Base-by-base conservation (phyloP, 1,140 invertebrate genomes). In the Akabosia matsudoensis region DNA sequence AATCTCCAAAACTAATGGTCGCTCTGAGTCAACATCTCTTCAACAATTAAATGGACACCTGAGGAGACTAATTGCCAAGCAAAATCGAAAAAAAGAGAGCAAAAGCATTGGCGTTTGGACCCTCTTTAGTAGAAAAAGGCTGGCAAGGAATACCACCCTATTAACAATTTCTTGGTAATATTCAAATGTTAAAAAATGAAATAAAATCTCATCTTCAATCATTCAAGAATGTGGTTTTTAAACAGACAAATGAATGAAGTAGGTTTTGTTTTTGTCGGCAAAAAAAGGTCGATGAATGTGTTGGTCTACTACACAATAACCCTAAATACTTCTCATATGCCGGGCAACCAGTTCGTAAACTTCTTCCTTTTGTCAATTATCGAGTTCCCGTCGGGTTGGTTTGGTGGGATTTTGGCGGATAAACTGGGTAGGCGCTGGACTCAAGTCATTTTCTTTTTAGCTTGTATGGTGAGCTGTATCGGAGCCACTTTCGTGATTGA, bases 61-160 rank as follows among this genome's bases (percentile, higher is more conserved):
- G 0, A 64, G 73, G 18, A 52, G 73, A 31, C 28, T 79, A 16
- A 67, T 78, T 24, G 61, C 67, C 18, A 70, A 67, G 54, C 45
- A 37, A 4, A 61, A 74, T 22, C 56, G 30, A 34, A 77, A 70
- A 73, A 54, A 75, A 75, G 54, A 80, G 22, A 78, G 82, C 28
- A 86, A 77, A 85, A 85, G 83, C 77, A 86, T 86, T 70, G 86
- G 87, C 26, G 84, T 88, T 30, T 86, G 87, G 52, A 88, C 87
- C 70, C 82, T 90, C 56, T 90, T 90, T 81, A 87, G 85, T 22
- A 86, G 85, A 56, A 86, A 84, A 83, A 85, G 86, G 78, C 80
- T 90, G 79, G 87, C 88, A 1, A 85, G 86, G 26, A 89, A 88
- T 80, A 89, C 89, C 79, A 82, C 83, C 83, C 81, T 89, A 83